Conservation (phyloP, 2,888 invertebrate species). For the Mylabris sibirica region DNA sequence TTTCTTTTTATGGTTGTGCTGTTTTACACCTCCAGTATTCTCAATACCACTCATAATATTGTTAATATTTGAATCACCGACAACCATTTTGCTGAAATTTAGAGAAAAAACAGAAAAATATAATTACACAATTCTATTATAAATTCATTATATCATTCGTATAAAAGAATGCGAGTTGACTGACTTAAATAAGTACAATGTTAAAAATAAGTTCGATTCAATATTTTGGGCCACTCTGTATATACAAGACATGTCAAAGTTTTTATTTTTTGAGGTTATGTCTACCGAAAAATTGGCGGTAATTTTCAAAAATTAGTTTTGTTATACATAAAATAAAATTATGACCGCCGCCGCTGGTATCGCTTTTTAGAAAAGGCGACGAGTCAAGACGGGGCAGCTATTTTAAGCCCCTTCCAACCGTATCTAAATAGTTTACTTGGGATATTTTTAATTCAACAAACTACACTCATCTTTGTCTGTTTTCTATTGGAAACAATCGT, state of each 20-base stretch:
- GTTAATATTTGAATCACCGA: slow-evolving; percentile 82
- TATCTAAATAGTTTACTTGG: slow-evolving; percentile 45
- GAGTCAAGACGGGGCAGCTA: slow-evolving; percentile 45
- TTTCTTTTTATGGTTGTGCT: slow-evolving; percentile 89
- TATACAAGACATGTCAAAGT: neutral
- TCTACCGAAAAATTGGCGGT: neutral
- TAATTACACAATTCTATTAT: neutral
- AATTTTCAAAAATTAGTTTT: neutral
- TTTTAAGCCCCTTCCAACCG: slow-evolving; percentile 42
- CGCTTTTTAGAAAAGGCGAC: slow-evolving; percentile 4
- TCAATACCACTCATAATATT: slow-evolving; percentile 92
- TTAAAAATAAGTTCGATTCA: slow-evolving; percentile 28
- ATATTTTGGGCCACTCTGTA: neutral
- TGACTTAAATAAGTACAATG: slow-evolving; percentile 3
- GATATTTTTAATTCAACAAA: slow-evolving; percentile 52
- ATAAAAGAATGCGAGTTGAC: slow-evolving; percentile 6
- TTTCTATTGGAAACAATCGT: slow-evolving; percentile 25
- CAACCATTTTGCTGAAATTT: slow-evolving; percentile 74
- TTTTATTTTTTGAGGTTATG: neutral
- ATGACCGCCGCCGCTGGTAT: neutral
- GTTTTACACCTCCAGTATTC: slow-evolving; percentile 86
- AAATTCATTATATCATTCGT: neutral
- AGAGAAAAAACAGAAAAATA: neutral
- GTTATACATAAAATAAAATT: neutral
- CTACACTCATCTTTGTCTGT: slow-evolving; percentile 41